Evolutionary conservation across 2,797 vertebrate genomes (phyloP).

Genomic region (Leptoclinus maculatus): DNA sequence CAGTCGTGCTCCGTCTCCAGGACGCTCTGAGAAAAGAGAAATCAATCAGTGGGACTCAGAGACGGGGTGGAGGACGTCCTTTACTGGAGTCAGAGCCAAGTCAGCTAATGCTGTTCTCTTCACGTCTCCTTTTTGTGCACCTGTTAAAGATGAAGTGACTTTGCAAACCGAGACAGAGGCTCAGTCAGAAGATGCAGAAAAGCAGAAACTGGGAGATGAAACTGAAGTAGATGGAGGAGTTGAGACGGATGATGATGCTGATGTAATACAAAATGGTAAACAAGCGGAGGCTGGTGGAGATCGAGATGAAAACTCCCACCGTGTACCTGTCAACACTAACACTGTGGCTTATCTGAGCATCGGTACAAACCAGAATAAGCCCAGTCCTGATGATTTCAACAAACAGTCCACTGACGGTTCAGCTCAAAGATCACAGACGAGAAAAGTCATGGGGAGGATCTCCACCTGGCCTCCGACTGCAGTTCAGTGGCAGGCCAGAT

Average conservation of each 20-base stretch:
- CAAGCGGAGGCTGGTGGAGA: background rate
- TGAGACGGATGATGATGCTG: background rate
- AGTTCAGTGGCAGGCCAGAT: constrained; percentile 74
- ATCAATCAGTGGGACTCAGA: background rate
- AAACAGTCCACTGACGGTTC: background rate
- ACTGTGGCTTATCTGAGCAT: constrained; percentile 79
- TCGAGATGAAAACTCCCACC: background rate
- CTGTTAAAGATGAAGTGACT: constrained; percentile 16
- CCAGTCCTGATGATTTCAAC: constrained; percentile 9
- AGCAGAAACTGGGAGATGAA: background rate
- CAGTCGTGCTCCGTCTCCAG: background rate
- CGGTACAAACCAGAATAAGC: constrained; percentile 57
- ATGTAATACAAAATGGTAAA: background rate
- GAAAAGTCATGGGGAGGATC: constrained; percentile 65
- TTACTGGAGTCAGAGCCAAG: constrained; percentile 66
- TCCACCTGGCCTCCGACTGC: constrained; percentile 81
- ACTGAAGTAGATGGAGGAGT: background rate
- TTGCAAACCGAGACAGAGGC: constrained; percentile 23
- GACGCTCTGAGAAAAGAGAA: background rate
- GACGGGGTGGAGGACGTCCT: background rate
- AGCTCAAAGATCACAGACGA: constrained; percentile 3
- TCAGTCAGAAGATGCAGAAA: background rate
- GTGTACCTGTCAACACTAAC: constrained; percentile 46
- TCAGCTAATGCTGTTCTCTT: constrained; percentile 80
- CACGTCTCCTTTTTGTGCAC: constrained; percentile 18